These are phyloP conservation scores for Patella caerulea DNA, from an alignment of 2,888 invertebrate genomes.

Conservation along the genomic window DNA sequence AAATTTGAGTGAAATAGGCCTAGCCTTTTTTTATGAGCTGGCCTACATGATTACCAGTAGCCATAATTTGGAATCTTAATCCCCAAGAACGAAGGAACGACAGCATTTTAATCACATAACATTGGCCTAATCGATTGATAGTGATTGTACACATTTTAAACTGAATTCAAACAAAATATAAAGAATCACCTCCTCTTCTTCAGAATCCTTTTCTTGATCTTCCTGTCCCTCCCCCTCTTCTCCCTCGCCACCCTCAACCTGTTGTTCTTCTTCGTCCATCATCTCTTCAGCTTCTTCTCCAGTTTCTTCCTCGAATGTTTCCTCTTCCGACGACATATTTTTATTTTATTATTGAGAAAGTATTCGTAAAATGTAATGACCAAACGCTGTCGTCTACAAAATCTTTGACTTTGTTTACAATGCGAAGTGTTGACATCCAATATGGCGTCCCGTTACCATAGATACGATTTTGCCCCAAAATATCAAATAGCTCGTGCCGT, in stretches of 20 bases:
- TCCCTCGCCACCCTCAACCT: conserved; percentile 46
- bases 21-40: too few relatives aligned
- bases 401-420: conserved; percentile 2
- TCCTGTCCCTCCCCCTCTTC: conserved; percentile 48
- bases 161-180: too few relatives aligned
- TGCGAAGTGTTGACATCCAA: neutral
- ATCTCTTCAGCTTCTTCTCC: conserved; percentile 47
- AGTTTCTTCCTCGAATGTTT: conserved; percentile 48
- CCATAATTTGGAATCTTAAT: too few relatives aligned
- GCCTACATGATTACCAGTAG: too few relatives aligned
- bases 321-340: conserved; percentile 24
- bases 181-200: conserved; percentile 35
- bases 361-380: neutral
- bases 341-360: too few relatives aligned
- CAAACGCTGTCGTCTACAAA: neutral
- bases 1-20: too few relatives aligned
- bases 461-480: neutral
- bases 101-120: neutral
- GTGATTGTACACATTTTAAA: too few relatives aligned
- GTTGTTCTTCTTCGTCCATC: conserved; percentile 46
- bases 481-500: too few relatives aligned
- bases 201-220: conserved; percentile 45
- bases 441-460: conserved; percentile 9
- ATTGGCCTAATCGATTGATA: too few relatives aligned
- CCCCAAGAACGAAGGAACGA: too few relatives aligned